Percentiles rank a stretch among this genome's conserved stretches.
phyloP scores from a whole-genome alignment of 2,888 invertebrate genomes.

The Auanema sp. region DNA sequence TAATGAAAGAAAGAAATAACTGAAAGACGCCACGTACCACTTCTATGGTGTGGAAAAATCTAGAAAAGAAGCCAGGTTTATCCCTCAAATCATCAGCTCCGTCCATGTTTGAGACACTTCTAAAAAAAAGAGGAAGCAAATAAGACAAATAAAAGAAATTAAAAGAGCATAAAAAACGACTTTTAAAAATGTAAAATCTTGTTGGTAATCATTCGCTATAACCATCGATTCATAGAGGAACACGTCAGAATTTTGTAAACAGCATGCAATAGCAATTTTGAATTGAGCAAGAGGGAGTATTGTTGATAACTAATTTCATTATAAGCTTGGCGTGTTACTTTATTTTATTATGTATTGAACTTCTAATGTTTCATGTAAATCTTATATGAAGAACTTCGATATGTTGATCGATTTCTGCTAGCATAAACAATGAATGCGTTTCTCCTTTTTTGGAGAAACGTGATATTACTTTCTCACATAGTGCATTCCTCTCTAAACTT shows the following conservation, averaged over 20 bases:
- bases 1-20: slow-evolving; percentile 2
- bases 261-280: slow-evolving; percentile 7
- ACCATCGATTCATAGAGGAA: slow-evolving; percentile 3
- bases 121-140: neutral
- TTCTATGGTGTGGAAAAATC: slow-evolving; percentile 54
- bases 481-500: neutral
- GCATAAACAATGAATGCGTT: neutral
- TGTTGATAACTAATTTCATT: neutral
- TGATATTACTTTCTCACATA: neutral
- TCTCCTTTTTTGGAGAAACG: slow-evolving; percentile 7
- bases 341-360: slow-evolving; percentile 2
- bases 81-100: slow-evolving; percentile 54
- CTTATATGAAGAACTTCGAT: too few relatives aligned
- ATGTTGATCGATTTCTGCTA: neutral
- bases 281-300: neutral
- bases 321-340: neutral
- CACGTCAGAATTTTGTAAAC: slow-evolving; percentile 20
- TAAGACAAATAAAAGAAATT: slow-evolving; percentile 3
- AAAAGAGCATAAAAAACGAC: neutral
- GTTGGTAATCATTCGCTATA: neutral
- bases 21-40: slow-evolving; percentile 34
- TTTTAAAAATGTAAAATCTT: slow-evolving; percentile 2
- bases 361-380: too few relatives aligned
- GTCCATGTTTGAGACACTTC: slow-evolving; percentile 45
- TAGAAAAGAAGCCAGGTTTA: slow-evolving; percentile 52